Evolutionary conservation across 1,140 invertebrate genomes (phyloP).

Genomic region (Cydia amplana): DNA sequence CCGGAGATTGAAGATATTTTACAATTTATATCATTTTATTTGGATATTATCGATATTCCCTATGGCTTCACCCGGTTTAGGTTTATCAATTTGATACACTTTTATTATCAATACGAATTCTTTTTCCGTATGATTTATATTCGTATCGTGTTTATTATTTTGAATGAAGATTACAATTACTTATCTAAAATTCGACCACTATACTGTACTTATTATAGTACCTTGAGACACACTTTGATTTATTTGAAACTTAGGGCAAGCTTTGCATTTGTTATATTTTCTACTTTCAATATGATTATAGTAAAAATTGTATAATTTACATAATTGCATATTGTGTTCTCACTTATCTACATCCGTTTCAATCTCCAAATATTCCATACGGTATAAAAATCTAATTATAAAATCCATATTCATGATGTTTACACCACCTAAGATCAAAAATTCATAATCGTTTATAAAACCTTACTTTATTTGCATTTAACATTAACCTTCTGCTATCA

Average conservation of each 20-base stretch:
- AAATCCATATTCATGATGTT: constrained; percentile 21
- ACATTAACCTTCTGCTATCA: constrained; percentile 19
- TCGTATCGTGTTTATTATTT: neutral
- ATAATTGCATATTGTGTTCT: constrained; percentile 7
- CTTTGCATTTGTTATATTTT: neutral
- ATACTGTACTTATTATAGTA: neutral
- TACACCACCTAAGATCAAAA: constrained; percentile 9
- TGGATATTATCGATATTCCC: constrained; percentile 16
- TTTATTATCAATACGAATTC: neutral
- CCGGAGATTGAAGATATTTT: constrained; percentile 23
- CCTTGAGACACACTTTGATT: neutral
- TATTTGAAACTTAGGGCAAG: neutral
- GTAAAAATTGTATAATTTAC: neutral
- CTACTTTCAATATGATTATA: neutral
- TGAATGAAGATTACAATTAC: too few species aligned
- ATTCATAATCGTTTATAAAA: constrained; percentile 17
- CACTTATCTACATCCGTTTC: constrained; percentile 8
- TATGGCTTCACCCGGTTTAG: neutral
- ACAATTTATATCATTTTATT: constrained; percentile 31
- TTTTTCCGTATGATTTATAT: neutral
- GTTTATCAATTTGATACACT: neutral
- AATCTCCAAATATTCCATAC: neutral
- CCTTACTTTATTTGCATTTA: constrained; percentile 21
- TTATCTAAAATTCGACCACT: too few species aligned
- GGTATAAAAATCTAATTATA: constrained; percentile 9